Evolutionary conservation across 2,888 invertebrate species (phyloP).

Genomic region (Heteromyza rotundicornis): DNA sequence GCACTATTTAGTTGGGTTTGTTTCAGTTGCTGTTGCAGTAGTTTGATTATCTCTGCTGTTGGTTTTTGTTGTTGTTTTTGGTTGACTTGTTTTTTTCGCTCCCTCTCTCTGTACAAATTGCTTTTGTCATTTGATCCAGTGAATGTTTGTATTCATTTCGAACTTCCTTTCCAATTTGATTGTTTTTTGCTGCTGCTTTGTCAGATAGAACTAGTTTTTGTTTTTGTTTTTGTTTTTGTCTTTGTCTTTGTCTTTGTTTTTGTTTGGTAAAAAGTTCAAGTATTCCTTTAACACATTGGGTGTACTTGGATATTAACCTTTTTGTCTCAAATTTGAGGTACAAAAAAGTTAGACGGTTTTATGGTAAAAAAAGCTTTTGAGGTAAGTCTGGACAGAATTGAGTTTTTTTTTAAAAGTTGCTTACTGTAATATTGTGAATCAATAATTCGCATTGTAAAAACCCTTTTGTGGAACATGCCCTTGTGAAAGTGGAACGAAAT

Average conservation of each 20-base stretch:
- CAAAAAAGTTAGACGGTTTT: too few relatives aligned
- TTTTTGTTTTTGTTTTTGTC: not conserved
- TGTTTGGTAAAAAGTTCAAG: too few relatives aligned
- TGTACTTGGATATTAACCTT: too few relatives aligned
- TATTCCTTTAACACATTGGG: too few relatives aligned
- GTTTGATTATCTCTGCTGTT: not conserved
- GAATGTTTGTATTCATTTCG: not conserved
- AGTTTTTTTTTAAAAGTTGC: too few relatives aligned
- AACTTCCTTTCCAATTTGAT: conserved; percentile 3
- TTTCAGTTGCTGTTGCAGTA: not conserved
- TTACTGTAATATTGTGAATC: too few relatives aligned
- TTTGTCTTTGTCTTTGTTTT: not conserved
- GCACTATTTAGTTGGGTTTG: not conserved
- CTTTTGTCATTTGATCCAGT: not conserved
- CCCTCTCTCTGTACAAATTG: not conserved
- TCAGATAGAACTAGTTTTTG: not conserved
- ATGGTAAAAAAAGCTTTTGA: too few relatives aligned
- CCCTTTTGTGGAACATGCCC: too few relatives aligned
- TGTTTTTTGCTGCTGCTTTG: not conserved
- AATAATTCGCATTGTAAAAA: too few relatives aligned
- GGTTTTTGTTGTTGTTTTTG: not conserved
- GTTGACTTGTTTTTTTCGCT: not conserved
- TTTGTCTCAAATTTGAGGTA: too few relatives aligned
- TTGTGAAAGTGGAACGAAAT: too few relatives aligned
- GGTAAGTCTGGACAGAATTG: too few relatives aligned